phyloP scores from a whole-genome alignment of 1,140 invertebrate genomes.

The Eumeta japonica region DNA sequence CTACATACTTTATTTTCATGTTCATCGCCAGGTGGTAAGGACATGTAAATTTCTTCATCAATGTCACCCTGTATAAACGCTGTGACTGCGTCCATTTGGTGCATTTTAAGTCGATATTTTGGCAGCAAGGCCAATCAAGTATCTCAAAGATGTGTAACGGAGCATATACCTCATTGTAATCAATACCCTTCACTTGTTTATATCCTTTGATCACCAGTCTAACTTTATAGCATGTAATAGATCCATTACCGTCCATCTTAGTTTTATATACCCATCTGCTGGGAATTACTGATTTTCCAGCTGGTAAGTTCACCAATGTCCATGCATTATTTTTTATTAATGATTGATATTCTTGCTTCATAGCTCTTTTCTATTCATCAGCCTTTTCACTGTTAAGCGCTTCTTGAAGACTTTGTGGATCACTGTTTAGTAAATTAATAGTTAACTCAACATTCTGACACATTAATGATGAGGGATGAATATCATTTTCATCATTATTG shows the following conservation, averaged over 20 bases:
- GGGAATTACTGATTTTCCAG: slow-evolving; percentile 17
- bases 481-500: too few relatives aligned
- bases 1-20: slow-evolving; percentile 18
- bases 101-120: slow-evolving; percentile 16
- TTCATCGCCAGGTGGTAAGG: slow-evolving; percentile 17
- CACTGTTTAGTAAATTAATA: background rate
- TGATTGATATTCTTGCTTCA: slow-evolving; percentile 23
- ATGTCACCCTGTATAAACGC: slow-evolving; percentile 39
- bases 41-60: slow-evolving; percentile 36
- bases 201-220: slow-evolving; percentile 27
- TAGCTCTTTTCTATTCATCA: slow-evolving; percentile 19
- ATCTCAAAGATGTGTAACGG: slow-evolving; percentile 17
- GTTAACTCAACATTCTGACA: slow-evolving; percentile 2
- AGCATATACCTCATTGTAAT: slow-evolving; percentile 26
- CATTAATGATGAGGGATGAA: slow-evolving; percentile 1
- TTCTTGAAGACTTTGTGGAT: slow-evolving; percentile 9
- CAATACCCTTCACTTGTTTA: slow-evolving; percentile 18
- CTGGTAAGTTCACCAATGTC: slow-evolving; percentile 16
- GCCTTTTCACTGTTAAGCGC: slow-evolving; percentile 8
- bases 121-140: slow-evolving; percentile 19
- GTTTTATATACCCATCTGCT: slow-evolving; percentile 45
- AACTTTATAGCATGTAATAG: slow-evolving; percentile 23
- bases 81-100: slow-evolving; percentile 32
- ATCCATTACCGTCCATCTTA: slow-evolving; percentile 26
- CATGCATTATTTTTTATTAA: slow-evolving; percentile 31